phyloP scores from a whole-genome alignment of 2,113 vertebrate genomes.

The Ceratotherium simum region DNA sequence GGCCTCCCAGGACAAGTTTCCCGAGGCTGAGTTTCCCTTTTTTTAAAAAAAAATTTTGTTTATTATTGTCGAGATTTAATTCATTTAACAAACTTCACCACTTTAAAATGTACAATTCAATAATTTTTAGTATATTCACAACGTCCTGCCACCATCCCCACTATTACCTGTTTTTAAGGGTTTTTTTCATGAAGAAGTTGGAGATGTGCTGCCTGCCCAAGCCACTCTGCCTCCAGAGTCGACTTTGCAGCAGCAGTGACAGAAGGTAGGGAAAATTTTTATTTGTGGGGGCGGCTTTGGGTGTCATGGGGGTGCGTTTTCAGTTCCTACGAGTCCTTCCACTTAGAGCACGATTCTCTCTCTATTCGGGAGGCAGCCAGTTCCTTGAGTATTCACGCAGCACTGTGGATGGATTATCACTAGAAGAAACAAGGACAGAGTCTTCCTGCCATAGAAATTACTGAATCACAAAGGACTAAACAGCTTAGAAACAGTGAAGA shows the following conservation, averaged over 20 bases:
- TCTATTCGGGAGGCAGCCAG: not conserved
- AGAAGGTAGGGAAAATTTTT: not conserved
- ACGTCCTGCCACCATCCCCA: not conserved
- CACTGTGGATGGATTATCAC: not conserved
- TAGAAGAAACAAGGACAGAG: not conserved
- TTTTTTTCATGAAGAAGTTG: not conserved
- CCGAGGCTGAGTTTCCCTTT: not conserved
- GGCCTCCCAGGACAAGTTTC: not conserved
- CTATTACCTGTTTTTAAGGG: not conserved
- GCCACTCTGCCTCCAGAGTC: not conserved
- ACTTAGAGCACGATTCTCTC: not conserved
- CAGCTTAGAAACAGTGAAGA: slow-evolving; percentile 46
- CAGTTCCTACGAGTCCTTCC: not conserved
- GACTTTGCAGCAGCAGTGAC: not conserved
- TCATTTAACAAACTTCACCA: not conserved
- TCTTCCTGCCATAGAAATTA: not conserved
- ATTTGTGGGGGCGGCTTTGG: not conserved
- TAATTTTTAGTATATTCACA: not conserved
- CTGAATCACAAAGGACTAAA: slow-evolving; percentile 50
- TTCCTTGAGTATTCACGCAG: not conserved
- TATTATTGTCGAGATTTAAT: not conserved
- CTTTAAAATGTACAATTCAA: not conserved
- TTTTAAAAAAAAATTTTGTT: not conserved
- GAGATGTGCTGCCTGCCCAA: not conserved
- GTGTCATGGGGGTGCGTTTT: not conserved